Base-by-base conservation (phyloP, 2,797 vertebrate genomes). In the Pelodytes ibericus region DNA sequence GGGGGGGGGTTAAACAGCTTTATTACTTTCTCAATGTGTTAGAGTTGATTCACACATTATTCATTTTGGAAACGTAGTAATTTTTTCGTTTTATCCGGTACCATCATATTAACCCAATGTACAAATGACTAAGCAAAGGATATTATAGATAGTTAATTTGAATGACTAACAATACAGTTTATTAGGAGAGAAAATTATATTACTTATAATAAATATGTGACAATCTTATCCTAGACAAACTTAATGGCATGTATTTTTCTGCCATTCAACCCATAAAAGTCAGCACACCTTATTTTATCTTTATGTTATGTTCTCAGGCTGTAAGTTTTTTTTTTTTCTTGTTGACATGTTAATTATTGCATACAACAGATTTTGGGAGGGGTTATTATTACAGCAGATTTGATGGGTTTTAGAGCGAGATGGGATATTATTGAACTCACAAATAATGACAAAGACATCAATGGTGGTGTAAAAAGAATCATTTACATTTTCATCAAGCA, bases 401-500 rank as follows among this genome's bases (percentile, higher is more conserved):
- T 79, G 62, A 74, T 74, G 36, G 57, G 20, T 62, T 79, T 51
- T 47, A 65, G 68, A 71, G 22, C 56, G 83, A 77, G 72, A 72
- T 10, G 85, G 75, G 84, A 88, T 84, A 81, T 83, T 85, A 86
- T 80, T 71, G 81, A 81, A 84, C 82, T 88, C 84, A 81, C 73
- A 81, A 84, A 82, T 88, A 88, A 85, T 16, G 0, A 85, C 72
- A 87, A 75, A 86, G 67, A 39, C 77, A 79, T 82, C 85, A 87
- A 82, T n/a, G 80, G 80, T 84, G 75, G 72, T 71, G 80, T 81
- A 80, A 89, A 89, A 88, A 72, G 81, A 82, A 84, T 82, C 84
- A 83, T 86, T 90, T 88, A 77, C 86, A 87, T 88, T 90, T 90
- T 86, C 87, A 89, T 84, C 85, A 85, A 85, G 87, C 85, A 92